Evolutionary conservation across 2,888 invertebrate species (phyloP).

Genomic region (Drosophila eohydei): DNA sequence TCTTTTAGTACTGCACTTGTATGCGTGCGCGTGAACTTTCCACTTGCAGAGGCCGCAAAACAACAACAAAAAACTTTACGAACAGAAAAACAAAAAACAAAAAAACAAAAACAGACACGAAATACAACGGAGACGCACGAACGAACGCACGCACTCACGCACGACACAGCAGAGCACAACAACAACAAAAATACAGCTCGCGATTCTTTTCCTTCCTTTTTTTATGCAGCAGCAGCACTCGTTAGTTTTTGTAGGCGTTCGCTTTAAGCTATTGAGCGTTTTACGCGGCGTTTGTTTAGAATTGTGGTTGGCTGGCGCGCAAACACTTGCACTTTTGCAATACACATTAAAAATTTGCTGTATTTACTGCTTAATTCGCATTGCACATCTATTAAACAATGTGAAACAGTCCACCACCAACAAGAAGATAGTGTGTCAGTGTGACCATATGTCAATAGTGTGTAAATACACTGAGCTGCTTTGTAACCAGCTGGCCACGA

Average conservation of each 20-base stretch:
- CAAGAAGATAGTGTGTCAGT: constrained; percentile 47
- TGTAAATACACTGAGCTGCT: constrained; percentile 16
- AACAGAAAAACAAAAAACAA: constrained; percentile 35
- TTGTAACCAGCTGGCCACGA: constrained; percentile 28
- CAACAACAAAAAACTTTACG: constrained; percentile 32
- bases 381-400: constrained; percentile 60
- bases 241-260: constrained; percentile 28
- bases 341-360: constrained; percentile 34
- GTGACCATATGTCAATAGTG: constrained; percentile 38
- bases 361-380: constrained; percentile 57
- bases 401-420: constrained; percentile 60
- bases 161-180: constrained; percentile 34
- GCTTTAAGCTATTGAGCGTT: constrained; percentile 17
- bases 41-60: constrained; percentile 50
- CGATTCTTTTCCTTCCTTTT: constrained; percentile 47
- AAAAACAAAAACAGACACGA: constrained; percentile 52
- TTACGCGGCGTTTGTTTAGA: constrained; percentile 15
- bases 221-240: constrained; percentile 34
- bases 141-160: constrained; percentile 42
- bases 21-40: constrained; percentile 54
- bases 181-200: constrained; percentile 48
- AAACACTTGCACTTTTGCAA: constrained; percentile 56
- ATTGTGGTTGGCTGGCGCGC: constrained; percentile 38
- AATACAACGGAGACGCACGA: constrained; percentile 47
- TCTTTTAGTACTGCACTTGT: constrained; percentile 41